Conservation (phyloP, 2,888 invertebrate genomes). For the Torymus texanus region DNA sequence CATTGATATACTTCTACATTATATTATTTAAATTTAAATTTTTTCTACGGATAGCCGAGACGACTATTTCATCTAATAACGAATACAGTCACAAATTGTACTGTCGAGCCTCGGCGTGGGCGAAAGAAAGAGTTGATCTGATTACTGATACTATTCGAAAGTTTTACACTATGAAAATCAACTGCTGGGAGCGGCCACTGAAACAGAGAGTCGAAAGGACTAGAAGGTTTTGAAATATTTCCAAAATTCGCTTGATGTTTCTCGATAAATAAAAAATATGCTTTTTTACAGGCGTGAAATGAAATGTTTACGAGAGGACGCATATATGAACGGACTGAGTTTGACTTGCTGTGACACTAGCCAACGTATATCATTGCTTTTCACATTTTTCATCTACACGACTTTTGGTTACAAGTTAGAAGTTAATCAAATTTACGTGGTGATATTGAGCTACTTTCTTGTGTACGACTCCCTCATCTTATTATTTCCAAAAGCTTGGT, state of each 20-base stretch:
- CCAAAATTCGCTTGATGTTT: no score
- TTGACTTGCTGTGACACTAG: conserved; percentile 80
- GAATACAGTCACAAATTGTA: conserved; percentile 74
- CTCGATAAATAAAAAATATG: neutral
- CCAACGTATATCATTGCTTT: conserved; percentile 85
- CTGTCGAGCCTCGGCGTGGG: conserved; percentile 66
- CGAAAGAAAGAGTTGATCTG: conserved; percentile 86
- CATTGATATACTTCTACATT: no score
- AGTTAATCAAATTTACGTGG: conserved; percentile 83
- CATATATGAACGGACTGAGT: conserved; percentile 79
- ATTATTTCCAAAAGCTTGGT: conserved; percentile 80
- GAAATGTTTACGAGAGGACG: conserved; percentile 78
- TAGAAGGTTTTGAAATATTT: conserved; percentile 78
- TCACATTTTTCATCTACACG: conserved; percentile 87
- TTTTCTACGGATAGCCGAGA: neutral
- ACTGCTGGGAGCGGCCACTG: conserved; percentile 89
- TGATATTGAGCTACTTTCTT: conserved; percentile 86
- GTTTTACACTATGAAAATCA: conserved; percentile 90
- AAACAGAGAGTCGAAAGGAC: conserved; percentile 81
- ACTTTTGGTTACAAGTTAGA: conserved; percentile 77
- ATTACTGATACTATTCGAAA: conserved; percentile 88
- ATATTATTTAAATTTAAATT: neutral
- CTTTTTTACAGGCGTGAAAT: conserved; percentile 80
- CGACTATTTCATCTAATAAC: conserved; percentile 72
- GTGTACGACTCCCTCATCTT: conserved; percentile 82